Evolutionary conservation across 2,888 invertebrate species (phyloP).

Genomic region (Halocaridina rubra): DNA sequence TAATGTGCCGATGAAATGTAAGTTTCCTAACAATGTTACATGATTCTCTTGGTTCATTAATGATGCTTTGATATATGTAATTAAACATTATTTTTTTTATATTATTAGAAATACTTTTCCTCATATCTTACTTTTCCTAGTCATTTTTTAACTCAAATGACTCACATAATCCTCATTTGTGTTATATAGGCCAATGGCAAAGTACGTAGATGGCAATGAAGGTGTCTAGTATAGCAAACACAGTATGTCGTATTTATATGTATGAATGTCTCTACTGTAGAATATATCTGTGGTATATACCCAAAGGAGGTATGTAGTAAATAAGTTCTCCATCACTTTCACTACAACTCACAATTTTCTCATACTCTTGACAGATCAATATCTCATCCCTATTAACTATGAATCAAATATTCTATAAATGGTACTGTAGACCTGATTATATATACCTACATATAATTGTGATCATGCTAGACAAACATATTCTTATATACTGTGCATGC

Average conservation of each 20-base stretch:
- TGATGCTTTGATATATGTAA: too few species aligned
- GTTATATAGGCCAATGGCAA: not conserved
- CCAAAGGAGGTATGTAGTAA: not conserved
- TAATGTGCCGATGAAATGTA: too few species aligned
- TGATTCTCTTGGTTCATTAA: too few species aligned
- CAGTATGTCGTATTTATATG: not conserved
- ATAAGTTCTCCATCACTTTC: not conserved
- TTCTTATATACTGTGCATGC: not conserved
- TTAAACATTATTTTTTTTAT: not conserved
- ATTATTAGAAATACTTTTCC: not conserved
- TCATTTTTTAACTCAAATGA: not conserved
- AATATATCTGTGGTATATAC: not conserved
- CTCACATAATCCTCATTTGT: not conserved
- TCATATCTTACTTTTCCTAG: not conserved
- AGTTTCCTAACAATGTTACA: too few species aligned
- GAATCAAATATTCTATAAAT: not conserved
- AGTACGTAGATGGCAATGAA: not conserved
- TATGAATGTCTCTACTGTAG: not conserved
- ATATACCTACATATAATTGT: too few species aligned
- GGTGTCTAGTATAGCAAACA: slow-evolving; percentile 2
- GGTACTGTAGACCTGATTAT: too few species aligned
- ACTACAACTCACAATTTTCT: not conserved
- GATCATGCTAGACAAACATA: not conserved
- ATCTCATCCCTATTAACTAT: not conserved
- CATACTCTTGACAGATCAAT: not conserved